Evolutionary conservation across 2,797 vertebrate genomes (phyloP).

Genomic region (Acrocephalus scirpaceus): DNA sequence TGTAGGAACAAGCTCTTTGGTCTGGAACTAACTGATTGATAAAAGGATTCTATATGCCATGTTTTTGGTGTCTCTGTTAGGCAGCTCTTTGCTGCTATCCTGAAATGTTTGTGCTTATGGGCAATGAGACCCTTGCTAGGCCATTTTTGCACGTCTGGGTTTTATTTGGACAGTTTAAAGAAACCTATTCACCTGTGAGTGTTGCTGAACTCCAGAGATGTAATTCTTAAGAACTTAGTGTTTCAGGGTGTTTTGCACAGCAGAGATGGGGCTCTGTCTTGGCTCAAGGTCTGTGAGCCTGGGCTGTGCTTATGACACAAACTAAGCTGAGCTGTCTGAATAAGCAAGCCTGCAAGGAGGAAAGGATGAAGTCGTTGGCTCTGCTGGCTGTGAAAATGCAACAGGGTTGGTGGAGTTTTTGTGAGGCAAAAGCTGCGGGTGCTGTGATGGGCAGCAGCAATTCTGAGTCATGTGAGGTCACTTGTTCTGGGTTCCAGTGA

Average conservation of each 20-base stretch:
- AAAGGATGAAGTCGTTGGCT: not conserved
- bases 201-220: not conserved
- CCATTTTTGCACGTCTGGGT: not conserved
- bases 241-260: not conserved
- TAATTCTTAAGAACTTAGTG: not conserved
- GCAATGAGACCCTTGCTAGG: not conserved
- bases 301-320: not conserved
- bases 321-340: not conserved
- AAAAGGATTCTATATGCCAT: not conserved
- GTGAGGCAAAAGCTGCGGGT: not conserved
- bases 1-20: not conserved
- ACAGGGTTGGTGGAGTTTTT: not conserved
- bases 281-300: not conserved
- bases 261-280: not conserved
- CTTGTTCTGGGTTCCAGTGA: not conserved
- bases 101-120: not conserved
- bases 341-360: not conserved
- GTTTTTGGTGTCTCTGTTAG: not conserved
- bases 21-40: not conserved
- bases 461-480: rapidly evolving
- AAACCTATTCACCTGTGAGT: rapidly evolving
- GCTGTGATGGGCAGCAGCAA: not conserved
- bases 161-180: not conserved
- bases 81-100: not conserved
- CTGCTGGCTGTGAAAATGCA: not conserved